Conservation (phyloP, 2,113 vertebrate genomes). For the Lipotes vexillifer region DNA sequence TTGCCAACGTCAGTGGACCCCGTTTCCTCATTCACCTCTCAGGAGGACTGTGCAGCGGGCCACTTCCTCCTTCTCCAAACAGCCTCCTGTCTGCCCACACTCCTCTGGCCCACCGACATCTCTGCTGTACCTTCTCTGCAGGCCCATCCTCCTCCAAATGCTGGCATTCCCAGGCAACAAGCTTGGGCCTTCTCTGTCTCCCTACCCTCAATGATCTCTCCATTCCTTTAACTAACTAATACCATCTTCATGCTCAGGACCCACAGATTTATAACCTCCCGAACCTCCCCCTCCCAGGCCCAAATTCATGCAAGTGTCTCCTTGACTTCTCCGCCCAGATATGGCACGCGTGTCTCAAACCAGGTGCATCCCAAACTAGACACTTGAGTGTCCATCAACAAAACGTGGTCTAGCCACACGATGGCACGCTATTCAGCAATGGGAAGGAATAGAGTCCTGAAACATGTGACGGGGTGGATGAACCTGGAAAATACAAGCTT, state of each 20-base stretch:
- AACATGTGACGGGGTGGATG: accelerated
- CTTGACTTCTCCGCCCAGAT: neutral
- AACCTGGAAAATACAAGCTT: neutral
- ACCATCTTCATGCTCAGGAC: neutral
- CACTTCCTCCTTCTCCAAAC: neutral
- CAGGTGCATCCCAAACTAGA: neutral
- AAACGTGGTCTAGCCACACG: neutral
- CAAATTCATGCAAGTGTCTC: neutral
- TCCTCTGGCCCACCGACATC: neutral
- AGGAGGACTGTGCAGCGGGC: neutral
- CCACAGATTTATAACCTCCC: neutral
- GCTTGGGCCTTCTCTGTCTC: neutral
- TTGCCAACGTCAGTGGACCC: neutral
- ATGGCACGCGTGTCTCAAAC: neutral
- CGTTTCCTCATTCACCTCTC: neutral
- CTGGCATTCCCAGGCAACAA: neutral
- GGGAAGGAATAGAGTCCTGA: neutral
- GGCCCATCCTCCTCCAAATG: neutral
- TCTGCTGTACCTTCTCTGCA: neutral
- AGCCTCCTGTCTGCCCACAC: neutral
- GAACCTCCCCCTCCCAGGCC: neutral
- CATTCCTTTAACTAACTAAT: neutral
- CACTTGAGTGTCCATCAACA: neutral
- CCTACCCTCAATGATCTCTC: neutral
- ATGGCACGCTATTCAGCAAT: accelerated